Conservation (phyloP, 2,113 vertebrate species). For the Tupaia chinensis region DNA sequence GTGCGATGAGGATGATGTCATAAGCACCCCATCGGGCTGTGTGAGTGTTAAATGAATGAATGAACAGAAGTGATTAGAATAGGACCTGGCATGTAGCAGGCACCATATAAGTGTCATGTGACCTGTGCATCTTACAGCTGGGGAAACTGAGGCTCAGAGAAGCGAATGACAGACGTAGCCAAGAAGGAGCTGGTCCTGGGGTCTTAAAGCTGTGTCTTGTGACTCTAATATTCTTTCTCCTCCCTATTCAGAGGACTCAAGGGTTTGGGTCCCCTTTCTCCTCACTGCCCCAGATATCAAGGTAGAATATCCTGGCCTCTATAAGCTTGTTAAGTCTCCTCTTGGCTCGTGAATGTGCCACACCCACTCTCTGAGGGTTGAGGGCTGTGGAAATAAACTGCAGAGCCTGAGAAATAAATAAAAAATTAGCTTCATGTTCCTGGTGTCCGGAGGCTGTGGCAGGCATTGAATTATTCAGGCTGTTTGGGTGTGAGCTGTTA, state of each 20-base stretch:
- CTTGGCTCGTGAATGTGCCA: neutral
- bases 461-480: slow-evolving; percentile 78
- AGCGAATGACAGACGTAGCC: neutral
- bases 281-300: no score
- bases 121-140: no score
- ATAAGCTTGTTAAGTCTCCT: neutral
- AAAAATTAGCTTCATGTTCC: slow-evolving; percentile 6
- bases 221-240: neutral
- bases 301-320: neutral
- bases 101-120: neutral
- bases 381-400: neutral
- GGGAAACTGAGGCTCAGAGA: slow-evolving; percentile 12
- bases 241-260: neutral
- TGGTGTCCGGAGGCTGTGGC: slow-evolving; percentile 32
- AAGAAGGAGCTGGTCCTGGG: neutral
- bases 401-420: slow-evolving; percentile 48
- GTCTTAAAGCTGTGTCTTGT: neutral
- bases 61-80: neutral
- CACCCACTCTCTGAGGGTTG: neutral
- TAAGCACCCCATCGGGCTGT: neutral
- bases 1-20: neutral
- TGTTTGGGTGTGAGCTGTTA: slow-evolving; percentile 75
- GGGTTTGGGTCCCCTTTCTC: neutral
- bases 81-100: neutral
- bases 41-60: neutral